A percentile compares a stretch with the other conserved stretches of the same genome.
These are phyloP conservation scores for Alethe castanea DNA, from an alignment of 2,113 vertebrate species.

Conservation along the genomic window DNA sequence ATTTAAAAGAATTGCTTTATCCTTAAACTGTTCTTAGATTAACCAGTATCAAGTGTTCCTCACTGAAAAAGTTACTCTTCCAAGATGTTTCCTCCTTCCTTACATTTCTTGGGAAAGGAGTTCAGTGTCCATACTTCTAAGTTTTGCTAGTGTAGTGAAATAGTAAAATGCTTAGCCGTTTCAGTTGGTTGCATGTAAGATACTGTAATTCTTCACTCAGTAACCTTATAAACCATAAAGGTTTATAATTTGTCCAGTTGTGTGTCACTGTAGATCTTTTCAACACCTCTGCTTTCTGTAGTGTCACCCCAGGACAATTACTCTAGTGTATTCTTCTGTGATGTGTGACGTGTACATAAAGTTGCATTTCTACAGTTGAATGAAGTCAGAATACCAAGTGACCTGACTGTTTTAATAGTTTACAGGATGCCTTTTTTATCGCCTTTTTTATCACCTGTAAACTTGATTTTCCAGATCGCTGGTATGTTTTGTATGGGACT, in stretches of 20 bases:
- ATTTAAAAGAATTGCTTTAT: not conserved
- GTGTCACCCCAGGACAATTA: not conserved
- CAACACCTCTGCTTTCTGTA: not conserved
- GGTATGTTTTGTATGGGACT: not conserved
- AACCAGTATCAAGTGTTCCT: not conserved
- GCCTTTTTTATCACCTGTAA: not conserved
- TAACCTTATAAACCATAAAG: not conserved
- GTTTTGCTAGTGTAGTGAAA: not conserved
- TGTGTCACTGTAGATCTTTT: not conserved
- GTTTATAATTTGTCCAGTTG: not conserved
- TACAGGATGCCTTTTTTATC: not conserved
- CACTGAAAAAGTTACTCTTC: not conserved
- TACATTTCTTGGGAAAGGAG: not conserved
- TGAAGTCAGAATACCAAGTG: not conserved
- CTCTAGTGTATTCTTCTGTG: not conserved
- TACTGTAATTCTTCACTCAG: not conserved
- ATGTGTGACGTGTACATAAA: not conserved
- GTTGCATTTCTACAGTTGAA: not conserved
- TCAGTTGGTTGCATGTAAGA: not conserved
- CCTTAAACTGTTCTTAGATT: not conserved
- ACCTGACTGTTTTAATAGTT: not conserved
- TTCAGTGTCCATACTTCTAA: not conserved
- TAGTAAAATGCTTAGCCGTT: not conserved
- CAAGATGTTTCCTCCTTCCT: not conserved
- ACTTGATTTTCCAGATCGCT: not conserved